Evolutionary conservation across 2,888 invertebrate genomes (phyloP).

Genomic region (Watsonalla binaria): DNA sequence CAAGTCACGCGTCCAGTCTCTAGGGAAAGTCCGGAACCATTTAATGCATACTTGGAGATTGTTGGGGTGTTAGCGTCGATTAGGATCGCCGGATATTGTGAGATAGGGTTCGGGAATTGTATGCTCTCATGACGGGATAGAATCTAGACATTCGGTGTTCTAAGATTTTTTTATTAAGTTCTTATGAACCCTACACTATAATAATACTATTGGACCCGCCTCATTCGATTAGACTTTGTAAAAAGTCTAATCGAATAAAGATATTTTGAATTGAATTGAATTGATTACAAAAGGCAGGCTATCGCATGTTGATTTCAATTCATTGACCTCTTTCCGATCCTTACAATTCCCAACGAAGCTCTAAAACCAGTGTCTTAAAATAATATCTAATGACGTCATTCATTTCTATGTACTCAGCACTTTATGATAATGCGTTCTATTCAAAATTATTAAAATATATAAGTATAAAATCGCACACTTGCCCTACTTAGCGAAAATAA

Average conservation of each 20-base stretch:
- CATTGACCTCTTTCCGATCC: no score
- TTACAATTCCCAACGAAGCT: no score
- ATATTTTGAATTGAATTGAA: no score
- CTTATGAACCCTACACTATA: no score
- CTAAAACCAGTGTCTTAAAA: no score
- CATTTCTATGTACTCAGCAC: not conserved
- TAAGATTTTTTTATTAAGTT: not conserved
- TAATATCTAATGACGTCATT: no score
- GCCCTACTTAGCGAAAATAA: not conserved
- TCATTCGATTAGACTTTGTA: no score
- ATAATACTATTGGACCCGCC: no score
- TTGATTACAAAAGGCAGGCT: no score
- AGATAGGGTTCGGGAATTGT: constrained; percentile 27
- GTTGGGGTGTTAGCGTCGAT: constrained; percentile 48
- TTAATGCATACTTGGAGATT: constrained; percentile 69
- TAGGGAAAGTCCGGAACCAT: constrained; percentile 42
- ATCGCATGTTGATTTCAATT: no score
- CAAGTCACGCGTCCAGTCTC: constrained; percentile 73
- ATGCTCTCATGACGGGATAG: constrained; percentile 17
- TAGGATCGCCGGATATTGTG: constrained; percentile 39
- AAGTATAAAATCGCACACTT: not conserved
- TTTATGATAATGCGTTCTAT: not conserved
- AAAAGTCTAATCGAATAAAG: no score
- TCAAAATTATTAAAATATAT: not conserved
- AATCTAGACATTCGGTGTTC: not conserved